Percentiles rank a stretch among this genome's conserved stretches.
phyloP scores from a whole-genome alignment of 2,888 invertebrate species.

The Nomada goodeniana region DNA sequence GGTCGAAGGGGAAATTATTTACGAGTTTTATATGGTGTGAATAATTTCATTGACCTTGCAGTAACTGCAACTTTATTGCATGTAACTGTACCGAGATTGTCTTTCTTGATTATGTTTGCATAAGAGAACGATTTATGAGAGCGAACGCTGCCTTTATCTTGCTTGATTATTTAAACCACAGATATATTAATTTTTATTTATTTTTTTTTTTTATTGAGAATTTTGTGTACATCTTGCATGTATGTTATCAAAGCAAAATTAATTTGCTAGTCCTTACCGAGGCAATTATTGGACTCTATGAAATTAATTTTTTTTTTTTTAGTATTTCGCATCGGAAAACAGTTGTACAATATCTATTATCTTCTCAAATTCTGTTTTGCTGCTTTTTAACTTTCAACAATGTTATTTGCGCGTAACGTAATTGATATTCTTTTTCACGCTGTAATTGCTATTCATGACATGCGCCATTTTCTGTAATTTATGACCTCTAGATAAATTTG shows the following conservation, averaged over 20 bases:
- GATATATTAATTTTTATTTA: background rate
- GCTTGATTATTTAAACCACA: background rate
- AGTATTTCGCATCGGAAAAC: background rate
- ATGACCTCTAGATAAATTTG: background rate
- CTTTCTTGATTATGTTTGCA: slow-evolving; percentile 29
- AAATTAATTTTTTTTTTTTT: background rate
- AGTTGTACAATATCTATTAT: background rate
- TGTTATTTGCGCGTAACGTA: background rate
- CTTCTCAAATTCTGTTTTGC: too few relatives aligned
- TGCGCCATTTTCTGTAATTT: background rate
- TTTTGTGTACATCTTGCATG: slow-evolving; percentile 23
- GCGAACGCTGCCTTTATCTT: background rate
- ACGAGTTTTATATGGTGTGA: slow-evolving; percentile 14
- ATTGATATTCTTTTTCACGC: background rate
- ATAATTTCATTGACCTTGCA: slow-evolving; percentile 46
- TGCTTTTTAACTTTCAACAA: background rate
- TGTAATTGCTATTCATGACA: background rate
- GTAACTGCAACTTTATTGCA: slow-evolving; percentile 8
- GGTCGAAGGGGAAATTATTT: slow-evolving; percentile 6
- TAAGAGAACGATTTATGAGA: slow-evolving; percentile 24
- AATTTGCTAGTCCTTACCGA: too few relatives aligned
- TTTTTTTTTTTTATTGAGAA: background rate
- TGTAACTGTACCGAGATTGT: slow-evolving; percentile 16
- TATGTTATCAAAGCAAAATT: too few relatives aligned
- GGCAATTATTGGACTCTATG: too few relatives aligned